Evolutionary conservation across 2,113 vertebrate genomes (phyloP), one percentile per base, ranked within the genome.

Genomic region (Lethenteron camtschaticum): DNA sequence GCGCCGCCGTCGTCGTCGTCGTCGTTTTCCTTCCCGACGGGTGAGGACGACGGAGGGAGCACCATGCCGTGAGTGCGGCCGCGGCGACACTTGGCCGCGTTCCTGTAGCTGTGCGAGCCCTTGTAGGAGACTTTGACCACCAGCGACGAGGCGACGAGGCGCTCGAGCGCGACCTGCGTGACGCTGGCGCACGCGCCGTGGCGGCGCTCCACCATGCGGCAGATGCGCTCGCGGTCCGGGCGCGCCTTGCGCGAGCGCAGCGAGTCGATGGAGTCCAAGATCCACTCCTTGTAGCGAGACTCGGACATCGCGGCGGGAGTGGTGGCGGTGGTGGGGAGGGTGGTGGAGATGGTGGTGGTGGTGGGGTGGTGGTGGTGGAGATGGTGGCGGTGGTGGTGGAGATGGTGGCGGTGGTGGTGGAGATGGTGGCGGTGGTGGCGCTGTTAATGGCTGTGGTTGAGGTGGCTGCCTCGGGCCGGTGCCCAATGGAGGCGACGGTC

Each of bases 111-210:
- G 73, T 89, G 84, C 16, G 87, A 88, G 76, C 87, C 87, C 79
- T 90, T 90, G 82, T 89, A 89, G 82, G 85, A 86, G 79, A 90
- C 87, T 82, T 86, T 86, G 10, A 90, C 78, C 76, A 90, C 87
- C 77, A 85, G 83, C 73, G 86, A 86, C 73, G 87, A 83, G 75
- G 84, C 83, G 71, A 90, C 87, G 79, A 89, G 87, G 81, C 85
- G 86, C 74, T 88, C 87, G 73, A 90, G 84, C 82, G 89, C 86
- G 24, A 81, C 80, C 76, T 86, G 84, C 80, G 87, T 88, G 79
- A 84, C 84, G 75, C 87, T 85, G 11, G 85, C 84, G 75, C 87
- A 85, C 76, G 83, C 85, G 75, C 87, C 87, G 82, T 90, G 87
- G 74, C 87, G 80, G 75, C 87, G 83, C 78, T 85, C 84, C 78